phyloP scores from a whole-genome alignment of 2,888 invertebrate genomes.

The Phyllotreta striolata region DNA sequence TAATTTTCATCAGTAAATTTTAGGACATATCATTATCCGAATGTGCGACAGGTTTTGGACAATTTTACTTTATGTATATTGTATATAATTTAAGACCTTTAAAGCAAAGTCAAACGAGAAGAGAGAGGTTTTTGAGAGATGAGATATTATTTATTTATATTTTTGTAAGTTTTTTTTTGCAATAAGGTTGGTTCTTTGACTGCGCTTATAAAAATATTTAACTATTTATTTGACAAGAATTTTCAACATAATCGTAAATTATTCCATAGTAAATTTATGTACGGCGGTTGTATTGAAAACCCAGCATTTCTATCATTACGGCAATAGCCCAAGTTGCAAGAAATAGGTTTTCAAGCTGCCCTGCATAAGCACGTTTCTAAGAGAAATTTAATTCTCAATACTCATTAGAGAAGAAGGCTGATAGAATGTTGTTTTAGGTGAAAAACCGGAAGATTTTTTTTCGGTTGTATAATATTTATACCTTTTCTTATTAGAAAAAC shows the following conservation, averaged over 20 bases:
- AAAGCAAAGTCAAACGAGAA: conserved; percentile 35
- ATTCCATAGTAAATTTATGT: conserved; percentile 48
- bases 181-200: conserved; percentile 38
- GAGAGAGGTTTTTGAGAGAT: conserved; percentile 21
- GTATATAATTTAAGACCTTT: conserved; percentile 33
- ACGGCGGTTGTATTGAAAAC: conserved; percentile 13
- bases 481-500: conserved; percentile 40
- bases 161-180: conserved; percentile 39
- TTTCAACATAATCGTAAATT: conserved; percentile 43
- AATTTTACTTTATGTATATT: conserved; percentile 21
- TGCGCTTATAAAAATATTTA: conserved; percentile 36
- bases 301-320: not conserved
- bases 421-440: conserved; percentile 47
- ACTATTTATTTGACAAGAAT: conserved; percentile 48
- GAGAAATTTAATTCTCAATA: conserved; percentile 53
- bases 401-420: conserved; percentile 61
- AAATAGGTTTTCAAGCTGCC: conserved; percentile 15
- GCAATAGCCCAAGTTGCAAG: conserved; percentile 3
- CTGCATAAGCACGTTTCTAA: conserved; percentile 43
- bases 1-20: not conserved
- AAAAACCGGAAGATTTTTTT: conserved; percentile 43
- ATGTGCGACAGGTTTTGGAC: conserved; percentile 4
- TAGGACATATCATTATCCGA: not conserved
- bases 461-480: conserved; percentile 57
- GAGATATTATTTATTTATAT: conserved; percentile 44